phyloP scores from a whole-genome alignment of 2,113 vertebrate species.

The Phyllopteryx taeniolatus region DNA sequence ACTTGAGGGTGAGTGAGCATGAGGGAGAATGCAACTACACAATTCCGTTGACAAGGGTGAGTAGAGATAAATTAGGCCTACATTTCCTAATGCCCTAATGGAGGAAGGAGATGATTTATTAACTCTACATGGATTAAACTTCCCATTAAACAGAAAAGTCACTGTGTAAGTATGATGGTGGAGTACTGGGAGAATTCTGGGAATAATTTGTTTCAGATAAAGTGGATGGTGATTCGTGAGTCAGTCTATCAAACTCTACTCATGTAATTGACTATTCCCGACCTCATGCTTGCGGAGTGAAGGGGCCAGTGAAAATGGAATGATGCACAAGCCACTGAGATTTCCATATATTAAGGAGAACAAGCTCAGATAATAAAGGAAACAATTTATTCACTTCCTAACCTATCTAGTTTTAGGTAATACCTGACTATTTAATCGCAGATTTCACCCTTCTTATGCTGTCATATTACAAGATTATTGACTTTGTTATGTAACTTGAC shows the following conservation, averaged over 20 bases:
- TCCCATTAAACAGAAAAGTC: neutral
- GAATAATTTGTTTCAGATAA: neutral
- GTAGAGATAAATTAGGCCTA: slow-evolving; percentile 30
- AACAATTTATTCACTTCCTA: neutral
- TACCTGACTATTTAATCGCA: neutral
- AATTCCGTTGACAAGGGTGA: slow-evolving; percentile 24
- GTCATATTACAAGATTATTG: neutral
- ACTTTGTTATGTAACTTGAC: neutral
- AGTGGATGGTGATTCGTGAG: neutral
- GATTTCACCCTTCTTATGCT: neutral
- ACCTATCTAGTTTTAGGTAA: neutral
- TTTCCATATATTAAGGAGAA: neutral
- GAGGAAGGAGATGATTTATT: neutral
- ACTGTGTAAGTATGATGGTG: neutral
- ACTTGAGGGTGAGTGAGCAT: slow-evolving; percentile 7
- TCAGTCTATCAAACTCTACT: neutral
- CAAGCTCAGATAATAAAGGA: neutral
- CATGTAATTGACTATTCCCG: neutral
- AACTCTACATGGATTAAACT: neutral
- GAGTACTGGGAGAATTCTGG: neutral
- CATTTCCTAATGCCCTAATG: slow-evolving; percentile 26
- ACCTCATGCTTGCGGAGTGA: neutral
- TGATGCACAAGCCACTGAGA: neutral
- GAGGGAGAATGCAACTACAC: slow-evolving; percentile 34
- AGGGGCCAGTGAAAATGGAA: neutral